Conservation (phyloP, 2,113 vertebrate genomes). For the Carassius carassius region DNA sequence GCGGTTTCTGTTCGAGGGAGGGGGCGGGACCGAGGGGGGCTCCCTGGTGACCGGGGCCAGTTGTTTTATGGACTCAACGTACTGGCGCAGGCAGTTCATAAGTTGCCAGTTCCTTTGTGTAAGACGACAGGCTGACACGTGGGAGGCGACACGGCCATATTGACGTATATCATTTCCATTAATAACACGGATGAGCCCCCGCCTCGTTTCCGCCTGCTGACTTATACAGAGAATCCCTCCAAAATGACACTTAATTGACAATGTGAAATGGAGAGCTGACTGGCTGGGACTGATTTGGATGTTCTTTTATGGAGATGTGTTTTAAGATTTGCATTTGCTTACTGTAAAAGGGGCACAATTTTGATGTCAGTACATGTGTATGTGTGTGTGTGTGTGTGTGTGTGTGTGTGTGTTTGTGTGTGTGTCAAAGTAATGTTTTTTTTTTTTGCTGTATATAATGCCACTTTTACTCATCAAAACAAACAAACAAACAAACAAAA, state of each 20-base stretch:
- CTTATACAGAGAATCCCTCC: background rate
- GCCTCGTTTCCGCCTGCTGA: constrained; percentile 78
- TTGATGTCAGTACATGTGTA: too few species aligned
- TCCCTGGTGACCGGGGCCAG: constrained; percentile 86
- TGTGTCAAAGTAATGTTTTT: too few species aligned
- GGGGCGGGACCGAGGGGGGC: constrained; percentile 64
- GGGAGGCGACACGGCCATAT: constrained; percentile 91
- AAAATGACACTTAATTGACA: constrained; percentile 44
- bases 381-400: too few species aligned
- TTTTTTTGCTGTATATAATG: too few species aligned
- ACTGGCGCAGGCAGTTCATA: constrained; percentile 93
- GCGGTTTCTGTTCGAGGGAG: constrained; percentile 72
- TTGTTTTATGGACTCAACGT: constrained; percentile 97
- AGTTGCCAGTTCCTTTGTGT: constrained; percentile 89
- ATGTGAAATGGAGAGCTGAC: constrained; percentile 31
- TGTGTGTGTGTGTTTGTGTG: too few species aligned
- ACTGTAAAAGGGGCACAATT: background rate
- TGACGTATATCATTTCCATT: constrained; percentile 96
- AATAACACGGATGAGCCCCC: constrained; percentile 85
- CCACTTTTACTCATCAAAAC: too few species aligned
- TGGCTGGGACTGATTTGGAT: background rate
- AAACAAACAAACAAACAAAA: too few species aligned
- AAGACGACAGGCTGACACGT: constrained; percentile 89
- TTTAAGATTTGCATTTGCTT: background rate
- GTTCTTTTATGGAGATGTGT: background rate